These are phyloP conservation scores for Eupithecia abbreviata DNA, from an alignment of 2,888 invertebrate genomes.

Conservation along the genomic window DNA sequence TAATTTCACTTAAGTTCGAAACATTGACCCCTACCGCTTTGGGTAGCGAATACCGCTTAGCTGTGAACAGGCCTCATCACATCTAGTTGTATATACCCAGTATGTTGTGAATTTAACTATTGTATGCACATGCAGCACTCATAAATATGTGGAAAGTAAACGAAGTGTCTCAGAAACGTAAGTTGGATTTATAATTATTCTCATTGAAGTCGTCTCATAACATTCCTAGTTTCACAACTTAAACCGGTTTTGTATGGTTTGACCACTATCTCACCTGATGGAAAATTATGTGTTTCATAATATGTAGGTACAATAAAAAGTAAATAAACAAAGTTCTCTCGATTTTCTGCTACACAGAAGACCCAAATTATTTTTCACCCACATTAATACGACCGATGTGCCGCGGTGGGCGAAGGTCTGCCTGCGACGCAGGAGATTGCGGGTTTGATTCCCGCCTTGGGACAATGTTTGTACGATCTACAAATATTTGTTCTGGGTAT, in stretches of 20 bases:
- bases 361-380: background rate
- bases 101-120: background rate
- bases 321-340: background rate
- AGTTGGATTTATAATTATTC: constrained; percentile 53
- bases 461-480: no score
- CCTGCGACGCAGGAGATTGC: no score
- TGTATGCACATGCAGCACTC: constrained; percentile 69
- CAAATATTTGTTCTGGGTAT: no score
- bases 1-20: no score
- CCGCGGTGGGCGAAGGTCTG: no score
- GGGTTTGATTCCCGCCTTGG: no score
- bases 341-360: background rate
- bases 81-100: background rate
- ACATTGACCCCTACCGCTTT: no score
- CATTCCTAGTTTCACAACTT: background rate
- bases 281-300: no score
- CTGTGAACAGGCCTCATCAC: background rate
- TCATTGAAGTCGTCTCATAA: background rate
- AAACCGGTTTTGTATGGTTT: background rate
- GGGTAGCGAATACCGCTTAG: background rate
- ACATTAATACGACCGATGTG: background rate
- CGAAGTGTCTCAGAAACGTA: constrained; percentile 80
- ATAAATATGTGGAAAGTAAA: constrained; percentile 79
- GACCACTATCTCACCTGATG: no score
- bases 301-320: background rate